Base-by-base conservation (phyloP, 2,888 invertebrate species). In the Pseudococcus longispinus region DNA sequence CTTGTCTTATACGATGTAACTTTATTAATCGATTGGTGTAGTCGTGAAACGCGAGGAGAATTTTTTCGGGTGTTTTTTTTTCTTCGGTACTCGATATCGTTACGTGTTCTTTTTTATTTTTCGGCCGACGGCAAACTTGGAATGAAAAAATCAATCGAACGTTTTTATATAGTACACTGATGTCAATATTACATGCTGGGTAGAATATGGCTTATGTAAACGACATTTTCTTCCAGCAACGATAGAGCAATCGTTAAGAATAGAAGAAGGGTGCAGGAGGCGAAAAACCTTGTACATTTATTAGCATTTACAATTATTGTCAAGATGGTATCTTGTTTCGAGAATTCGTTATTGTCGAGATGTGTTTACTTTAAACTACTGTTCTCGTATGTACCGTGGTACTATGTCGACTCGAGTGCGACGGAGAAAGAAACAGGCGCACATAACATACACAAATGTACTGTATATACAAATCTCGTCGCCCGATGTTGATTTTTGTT, bases 291-390 rank as follows among this genome's bases (percentile, higher is more conserved):
- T 42, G 77, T 80, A 60, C 23, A 80, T 80, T 80, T 80, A 80
- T 80, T 80, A 80, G 77, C 77, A 42, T 80, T 80, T 80, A 80
- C 77, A 80, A 80, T 80, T 42, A 80, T 80, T 42, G 77, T 80
- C 77, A 80, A 80, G 77, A 80, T 80, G 77, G 77, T 42, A 42
- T 80, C 77, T 80, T 80, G 77, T 70, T 80, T 80, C 77, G 37
- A 42, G 37, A 80, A 80, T 80, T 80, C 42, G 77, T 80, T 80
- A 42, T 80, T 42, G 77, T 70, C 32, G 70, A 70, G 70, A 13
- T 29, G 26, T 26, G 26, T 26, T 80, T 80, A 29, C 26, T 29
- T 37, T 42, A 80, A 80, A 80, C 77, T 80, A 80, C 77, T 42
- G 77, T 80, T 80, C 18, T 29, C 29, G 29, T 70, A 29, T 70